Evolutionary conservation across 2,888 invertebrate species (phyloP).

Genomic region (Pilophorus perplexus): DNA sequence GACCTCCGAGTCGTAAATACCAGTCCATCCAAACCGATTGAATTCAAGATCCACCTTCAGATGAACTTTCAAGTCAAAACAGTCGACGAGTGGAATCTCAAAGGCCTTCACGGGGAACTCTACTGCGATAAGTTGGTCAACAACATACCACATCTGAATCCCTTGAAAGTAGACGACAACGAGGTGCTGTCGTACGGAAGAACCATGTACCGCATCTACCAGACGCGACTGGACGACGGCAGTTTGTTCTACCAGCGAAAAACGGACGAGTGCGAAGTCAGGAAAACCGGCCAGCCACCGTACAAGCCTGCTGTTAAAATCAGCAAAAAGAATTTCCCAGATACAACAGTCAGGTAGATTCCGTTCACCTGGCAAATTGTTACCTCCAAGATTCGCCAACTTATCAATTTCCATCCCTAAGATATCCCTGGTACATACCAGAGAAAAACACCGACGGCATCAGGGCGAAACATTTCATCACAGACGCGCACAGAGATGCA

Average conservation of each 20-base stretch:
- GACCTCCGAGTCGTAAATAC: conserved; percentile 13
- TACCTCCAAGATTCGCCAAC: no score
- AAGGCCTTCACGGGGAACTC: background rate
- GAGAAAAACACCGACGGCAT: conserved; percentile 4
- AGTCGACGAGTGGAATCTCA: background rate
- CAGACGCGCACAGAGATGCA: conserved; percentile 15
- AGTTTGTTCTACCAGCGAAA: background rate
- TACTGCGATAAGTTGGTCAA: conserved; percentile 1
- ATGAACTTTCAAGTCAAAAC: conserved; percentile 15
- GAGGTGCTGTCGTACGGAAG: background rate
- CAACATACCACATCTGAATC: conserved; percentile 1
- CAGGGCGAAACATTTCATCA: background rate
- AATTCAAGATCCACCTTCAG: conserved; percentile 16
- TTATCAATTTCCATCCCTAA: no score
- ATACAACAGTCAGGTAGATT: conserved; percentile 12
- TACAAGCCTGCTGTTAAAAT: conserved; percentile 5
- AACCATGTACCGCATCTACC: conserved; percentile 4
- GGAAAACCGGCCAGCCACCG: background rate
- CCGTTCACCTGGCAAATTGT: no score
- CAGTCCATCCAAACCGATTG: background rate
- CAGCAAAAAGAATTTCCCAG: conserved; percentile 10
- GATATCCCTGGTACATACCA: conserved; percentile 13
- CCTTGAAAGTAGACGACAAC: background rate
- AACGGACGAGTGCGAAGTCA: conserved; percentile 13
- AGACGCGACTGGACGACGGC: background rate